phyloP scores from a whole-genome alignment of 2,113 vertebrate genomes.

The Grammomys surdaster region DNA sequence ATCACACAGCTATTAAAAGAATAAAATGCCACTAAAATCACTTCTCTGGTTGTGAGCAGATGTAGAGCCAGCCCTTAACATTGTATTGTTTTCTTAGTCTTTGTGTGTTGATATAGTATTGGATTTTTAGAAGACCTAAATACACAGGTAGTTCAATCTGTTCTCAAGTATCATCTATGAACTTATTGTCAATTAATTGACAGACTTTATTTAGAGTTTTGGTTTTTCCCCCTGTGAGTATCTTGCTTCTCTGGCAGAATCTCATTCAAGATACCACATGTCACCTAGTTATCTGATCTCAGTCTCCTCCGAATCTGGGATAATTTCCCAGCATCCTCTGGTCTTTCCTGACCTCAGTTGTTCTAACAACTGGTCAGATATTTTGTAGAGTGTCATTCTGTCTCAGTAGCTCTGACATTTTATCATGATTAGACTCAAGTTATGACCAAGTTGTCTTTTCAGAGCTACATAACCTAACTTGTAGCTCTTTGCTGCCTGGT shows the following conservation, averaged over 20 bases:
- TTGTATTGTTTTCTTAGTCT: background rate
- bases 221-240: background rate
- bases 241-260: background rate
- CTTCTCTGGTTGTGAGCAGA: background rate
- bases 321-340: background rate
- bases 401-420: background rate
- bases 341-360: background rate
- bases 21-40: background rate
- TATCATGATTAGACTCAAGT: background rate
- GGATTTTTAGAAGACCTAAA: slow-evolving; percentile 2
- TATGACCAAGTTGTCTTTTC: background rate
- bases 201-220: background rate
- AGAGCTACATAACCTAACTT: background rate
- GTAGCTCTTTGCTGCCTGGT: background rate
- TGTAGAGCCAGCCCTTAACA: background rate
- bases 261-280: background rate
- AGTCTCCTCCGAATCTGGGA: background rate
- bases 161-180: background rate
- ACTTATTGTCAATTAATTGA: no score
- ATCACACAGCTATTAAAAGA: background rate
- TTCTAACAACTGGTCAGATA: background rate
- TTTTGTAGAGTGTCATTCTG: background rate
- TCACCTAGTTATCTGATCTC: background rate
- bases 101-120: background rate
- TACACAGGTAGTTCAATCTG: background rate